These are phyloP conservation scores for Entosphenus tridentatus DNA, from an alignment of 2,113 vertebrate genomes.

Conservation along the genomic window DNA sequence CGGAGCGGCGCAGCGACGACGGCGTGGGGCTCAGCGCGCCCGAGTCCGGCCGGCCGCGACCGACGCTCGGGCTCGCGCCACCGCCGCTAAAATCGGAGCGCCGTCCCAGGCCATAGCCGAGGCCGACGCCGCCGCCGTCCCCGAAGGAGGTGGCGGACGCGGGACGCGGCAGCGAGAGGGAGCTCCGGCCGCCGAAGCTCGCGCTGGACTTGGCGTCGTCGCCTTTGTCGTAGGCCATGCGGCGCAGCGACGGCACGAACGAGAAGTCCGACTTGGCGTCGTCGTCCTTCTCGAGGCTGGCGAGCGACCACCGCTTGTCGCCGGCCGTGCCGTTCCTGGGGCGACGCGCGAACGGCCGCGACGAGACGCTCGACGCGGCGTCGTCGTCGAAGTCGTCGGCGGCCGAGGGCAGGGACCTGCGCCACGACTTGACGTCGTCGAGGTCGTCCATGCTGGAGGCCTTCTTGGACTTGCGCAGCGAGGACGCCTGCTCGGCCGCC, in stretches of 20 bases:
- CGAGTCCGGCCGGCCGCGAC: conserved; percentile 15
- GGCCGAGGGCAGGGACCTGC: conserved; percentile 15
- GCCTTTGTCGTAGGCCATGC: conserved; percentile 24
- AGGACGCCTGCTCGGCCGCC: conserved; percentile 27
- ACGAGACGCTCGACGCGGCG: conserved; percentile 23
- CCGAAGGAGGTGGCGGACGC: too few relatives aligned
- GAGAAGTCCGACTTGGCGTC: conserved; percentile 23
- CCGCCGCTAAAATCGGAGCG: too few relatives aligned
- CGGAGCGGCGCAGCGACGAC: too few relatives aligned
- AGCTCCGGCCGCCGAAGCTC: conserved; percentile 23
- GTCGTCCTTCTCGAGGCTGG: conserved; percentile 37
- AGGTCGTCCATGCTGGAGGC: conserved; percentile 13
- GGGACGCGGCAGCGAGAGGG: too few relatives aligned
- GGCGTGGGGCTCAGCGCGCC: conserved; percentile 21
- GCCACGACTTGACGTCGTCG: conserved; percentile 20
- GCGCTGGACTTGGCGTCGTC: conserved; percentile 33
- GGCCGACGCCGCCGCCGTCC: too few relatives aligned
- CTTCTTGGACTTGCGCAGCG: conserved; percentile 24
- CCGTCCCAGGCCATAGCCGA: too few relatives aligned
- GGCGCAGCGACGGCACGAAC: conserved; percentile 32
- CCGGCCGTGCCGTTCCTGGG: conserved; percentile 29
- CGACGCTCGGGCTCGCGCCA: too few relatives aligned
- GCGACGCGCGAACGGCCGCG: conserved; percentile 36
- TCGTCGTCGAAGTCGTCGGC: conserved; percentile 21
- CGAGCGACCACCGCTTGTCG: conserved; percentile 41